Conservation (phyloP, 2,888 invertebrate genomes). For the Norana najaformis region DNA sequence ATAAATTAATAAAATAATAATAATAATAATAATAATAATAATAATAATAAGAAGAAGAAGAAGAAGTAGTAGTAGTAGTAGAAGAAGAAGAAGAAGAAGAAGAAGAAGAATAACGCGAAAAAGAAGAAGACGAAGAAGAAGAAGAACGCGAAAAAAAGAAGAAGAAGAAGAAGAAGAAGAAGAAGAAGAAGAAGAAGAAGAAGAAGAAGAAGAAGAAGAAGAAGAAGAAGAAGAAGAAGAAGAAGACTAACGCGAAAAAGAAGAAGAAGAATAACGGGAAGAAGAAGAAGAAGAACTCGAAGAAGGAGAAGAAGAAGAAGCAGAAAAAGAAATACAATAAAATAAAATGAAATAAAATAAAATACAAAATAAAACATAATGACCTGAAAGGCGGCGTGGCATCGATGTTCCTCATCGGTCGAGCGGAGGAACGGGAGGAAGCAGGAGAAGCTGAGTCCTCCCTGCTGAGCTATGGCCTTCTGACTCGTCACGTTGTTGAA, state of each 20-base stretch:
- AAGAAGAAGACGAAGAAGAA: too few species aligned
- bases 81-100: too few species aligned
- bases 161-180: not conserved
- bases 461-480: constrained; percentile 52
- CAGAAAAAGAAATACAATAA: constrained; percentile 14
- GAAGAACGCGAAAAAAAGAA: not conserved
- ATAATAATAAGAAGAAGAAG: not conserved
- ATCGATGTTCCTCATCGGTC: constrained; percentile 56
- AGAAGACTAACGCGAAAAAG: too few species aligned
- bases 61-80: not conserved
- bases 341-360: too few species aligned
- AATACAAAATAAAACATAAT: not conserved
- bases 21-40: too few species aligned
- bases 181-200: not conserved
- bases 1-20: too few species aligned
- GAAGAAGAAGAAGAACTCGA: not conserved
- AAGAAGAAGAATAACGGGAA: too few species aligned
- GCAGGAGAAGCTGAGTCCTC: constrained; percentile 58
- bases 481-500: constrained; percentile 60
- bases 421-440: constrained; percentile 59
- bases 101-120: too few species aligned
- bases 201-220: not conserved
- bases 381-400: constrained; percentile 61
- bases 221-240: not conserved
- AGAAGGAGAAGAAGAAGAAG: not conserved